Evolutionary conservation across 2,888 invertebrate species (phyloP).

Genomic region (Axea sp.): DNA sequence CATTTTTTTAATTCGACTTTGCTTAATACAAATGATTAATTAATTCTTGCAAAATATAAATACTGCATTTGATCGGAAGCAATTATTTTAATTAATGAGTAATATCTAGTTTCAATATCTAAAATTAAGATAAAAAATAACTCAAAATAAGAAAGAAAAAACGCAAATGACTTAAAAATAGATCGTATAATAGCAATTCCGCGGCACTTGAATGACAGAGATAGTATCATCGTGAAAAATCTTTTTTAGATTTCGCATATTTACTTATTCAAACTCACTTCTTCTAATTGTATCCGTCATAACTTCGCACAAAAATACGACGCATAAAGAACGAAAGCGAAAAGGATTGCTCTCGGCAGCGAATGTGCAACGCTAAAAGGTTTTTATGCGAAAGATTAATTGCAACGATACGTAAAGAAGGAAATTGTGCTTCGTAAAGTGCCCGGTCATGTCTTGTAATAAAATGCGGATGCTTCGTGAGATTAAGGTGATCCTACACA

Average conservation of each 20-base stretch:
- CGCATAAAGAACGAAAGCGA: slow-evolving; percentile 25
- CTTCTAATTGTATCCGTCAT: slow-evolving; percentile 26
- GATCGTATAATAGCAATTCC: too few species aligned
- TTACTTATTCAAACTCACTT: slow-evolving; percentile 16
- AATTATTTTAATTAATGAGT: too few species aligned
- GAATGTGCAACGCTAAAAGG: slow-evolving; percentile 25
- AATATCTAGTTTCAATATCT: too few species aligned
- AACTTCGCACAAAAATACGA: slow-evolving; percentile 7
- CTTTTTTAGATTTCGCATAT: neutral
- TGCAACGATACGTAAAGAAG: slow-evolving; percentile 34
- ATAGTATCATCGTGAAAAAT: neutral
- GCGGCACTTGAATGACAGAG: neutral
- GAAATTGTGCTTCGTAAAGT: slow-evolving; percentile 26
- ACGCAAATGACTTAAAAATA: too few species aligned
- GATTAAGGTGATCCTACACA: slow-evolving; percentile 14
- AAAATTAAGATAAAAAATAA: too few species aligned
- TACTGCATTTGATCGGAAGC: too few species aligned
- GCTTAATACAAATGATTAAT: neutral
- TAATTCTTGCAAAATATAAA: too few species aligned
- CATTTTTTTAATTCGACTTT: slow-evolving; percentile 6
- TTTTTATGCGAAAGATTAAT: slow-evolving; percentile 45
- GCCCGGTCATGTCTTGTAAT: slow-evolving; percentile 28
- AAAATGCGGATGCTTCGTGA: slow-evolving; percentile 31
- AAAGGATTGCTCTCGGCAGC: slow-evolving; percentile 26
- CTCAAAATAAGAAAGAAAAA: too few species aligned